phyloP scores from a whole-genome alignment of 2,888 invertebrate genomes.

The Azorinus chamasolen region DNA sequence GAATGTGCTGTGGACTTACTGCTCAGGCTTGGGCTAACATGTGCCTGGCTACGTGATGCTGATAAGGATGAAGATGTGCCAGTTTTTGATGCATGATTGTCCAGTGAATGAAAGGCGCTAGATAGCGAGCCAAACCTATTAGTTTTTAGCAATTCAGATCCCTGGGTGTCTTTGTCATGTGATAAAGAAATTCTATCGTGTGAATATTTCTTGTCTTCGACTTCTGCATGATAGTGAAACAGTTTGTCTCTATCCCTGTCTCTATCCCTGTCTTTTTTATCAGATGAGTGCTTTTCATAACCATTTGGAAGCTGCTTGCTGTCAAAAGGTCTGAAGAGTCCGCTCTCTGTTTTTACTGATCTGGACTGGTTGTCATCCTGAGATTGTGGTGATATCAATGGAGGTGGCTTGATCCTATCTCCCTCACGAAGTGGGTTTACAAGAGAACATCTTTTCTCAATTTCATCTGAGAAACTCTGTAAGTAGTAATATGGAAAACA shows the following conservation, averaged over 20 bases:
- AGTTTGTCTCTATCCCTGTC: constrained; percentile 27
- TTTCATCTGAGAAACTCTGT: constrained; percentile 56
- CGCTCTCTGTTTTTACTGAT: constrained; percentile 56
- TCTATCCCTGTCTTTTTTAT: constrained; percentile 6
- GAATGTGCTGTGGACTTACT: background rate
- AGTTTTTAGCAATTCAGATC: constrained; percentile 20
- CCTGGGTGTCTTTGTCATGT: constrained; percentile 33
- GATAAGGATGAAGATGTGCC: constrained; percentile 22
- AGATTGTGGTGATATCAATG: constrained; percentile 59
- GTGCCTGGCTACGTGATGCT: constrained; percentile 7
- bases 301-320: constrained; percentile 67
- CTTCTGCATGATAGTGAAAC: constrained; percentile 24
- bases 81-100: constrained; percentile 50
- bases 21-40: background rate
- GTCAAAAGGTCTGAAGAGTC: constrained; percentile 79
- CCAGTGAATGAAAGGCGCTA: constrained; percentile 60
- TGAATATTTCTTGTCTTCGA: constrained; percentile 31
- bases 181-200: constrained; percentile 21
- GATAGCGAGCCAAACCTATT: constrained; percentile 40
- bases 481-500: no score
- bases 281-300: constrained; percentile 33
- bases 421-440: constrained; percentile 52
- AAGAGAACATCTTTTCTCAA: constrained; percentile 54
- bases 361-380: constrained; percentile 43
- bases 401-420: constrained; percentile 62